These are phyloP conservation scores for Colletes gigas DNA, from an alignment of 1,140 invertebrate genomes.

Conservation along the genomic window DNA sequence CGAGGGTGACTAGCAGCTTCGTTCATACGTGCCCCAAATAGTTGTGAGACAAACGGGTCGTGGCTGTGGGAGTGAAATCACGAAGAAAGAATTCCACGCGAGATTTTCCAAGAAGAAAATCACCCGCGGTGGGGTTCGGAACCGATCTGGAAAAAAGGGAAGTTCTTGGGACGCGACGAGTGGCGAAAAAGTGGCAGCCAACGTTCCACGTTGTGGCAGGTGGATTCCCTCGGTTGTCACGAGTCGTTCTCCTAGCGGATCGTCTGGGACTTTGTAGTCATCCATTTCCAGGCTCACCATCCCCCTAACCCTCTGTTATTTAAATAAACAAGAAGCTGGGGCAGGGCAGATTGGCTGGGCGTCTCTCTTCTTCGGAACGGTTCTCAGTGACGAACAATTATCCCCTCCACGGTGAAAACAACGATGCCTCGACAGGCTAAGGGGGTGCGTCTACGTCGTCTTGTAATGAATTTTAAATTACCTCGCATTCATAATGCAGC, in stretches of 20 bases:
- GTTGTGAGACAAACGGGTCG: no score
- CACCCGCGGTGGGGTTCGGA: no score
- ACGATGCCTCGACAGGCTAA: constrained; percentile 50
- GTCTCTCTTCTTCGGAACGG: constrained; percentile 44
- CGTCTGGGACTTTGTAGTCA: constrained; percentile 77
- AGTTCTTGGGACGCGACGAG: not conserved
- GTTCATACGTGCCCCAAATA: no score
- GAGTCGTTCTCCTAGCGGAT: constrained; percentile 66
- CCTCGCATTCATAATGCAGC: constrained; percentile 77
- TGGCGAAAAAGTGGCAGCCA: constrained; percentile 56
- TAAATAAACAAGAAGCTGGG: constrained; percentile 78
- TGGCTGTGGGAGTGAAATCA: no score
- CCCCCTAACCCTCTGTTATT: constrained; percentile 72
- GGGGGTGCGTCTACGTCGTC: constrained; percentile 37
- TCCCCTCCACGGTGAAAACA: constrained; percentile 64
- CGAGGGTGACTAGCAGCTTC: no score
- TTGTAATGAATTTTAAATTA: constrained; percentile 81
- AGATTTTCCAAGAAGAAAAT: no score
- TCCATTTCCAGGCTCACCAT: constrained; percentile 72
- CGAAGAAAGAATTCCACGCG: no score
- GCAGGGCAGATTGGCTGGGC: constrained; percentile 73
- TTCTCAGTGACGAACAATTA: constrained; percentile 79
- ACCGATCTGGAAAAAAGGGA: not conserved
- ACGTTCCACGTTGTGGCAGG: constrained; percentile 67
- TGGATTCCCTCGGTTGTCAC: constrained; percentile 72